These are phyloP conservation scores for Lepidurus packardi DNA, from an alignment of 1,140 invertebrate species.

Conservation along the genomic window DNA sequence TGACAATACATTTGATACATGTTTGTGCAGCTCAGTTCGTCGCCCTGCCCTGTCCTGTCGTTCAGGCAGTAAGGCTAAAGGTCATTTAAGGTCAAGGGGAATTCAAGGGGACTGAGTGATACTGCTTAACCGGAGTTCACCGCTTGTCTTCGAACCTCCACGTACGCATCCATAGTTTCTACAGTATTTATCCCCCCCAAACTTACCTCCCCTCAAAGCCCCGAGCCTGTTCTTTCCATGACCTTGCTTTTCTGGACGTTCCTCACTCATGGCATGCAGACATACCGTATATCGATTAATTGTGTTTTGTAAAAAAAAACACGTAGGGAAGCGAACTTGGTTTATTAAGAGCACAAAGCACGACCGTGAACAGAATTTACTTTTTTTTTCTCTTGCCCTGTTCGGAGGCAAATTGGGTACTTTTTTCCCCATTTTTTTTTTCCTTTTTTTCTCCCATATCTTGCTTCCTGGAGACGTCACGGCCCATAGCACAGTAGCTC, in stretches of 20 bases:
- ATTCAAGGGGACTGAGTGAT: background rate
- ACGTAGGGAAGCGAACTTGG: background rate
- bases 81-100: background rate
- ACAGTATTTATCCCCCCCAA: background rate
- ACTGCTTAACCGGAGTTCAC: background rate
- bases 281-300: too few relatives aligned
- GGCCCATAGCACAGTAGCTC: background rate
- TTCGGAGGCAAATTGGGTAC: background rate
- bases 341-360: background rate
- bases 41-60: too few relatives aligned
- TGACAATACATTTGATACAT: too few relatives aligned
- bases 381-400: background rate
- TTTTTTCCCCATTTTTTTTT: background rate
- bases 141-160: background rate
- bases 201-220: background rate
- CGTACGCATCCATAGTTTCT: background rate
- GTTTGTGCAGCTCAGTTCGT: too few relatives aligned
- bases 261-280: too few relatives aligned
- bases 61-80: background rate
- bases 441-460: background rate
- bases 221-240: background rate
- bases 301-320: too few relatives aligned
- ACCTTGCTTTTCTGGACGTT: background rate
- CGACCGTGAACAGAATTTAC: background rate
- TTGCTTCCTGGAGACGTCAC: conserved; percentile 7